Conservation (phyloP, 1,140 invertebrate species). For the Cotesia vestalis region DNA sequence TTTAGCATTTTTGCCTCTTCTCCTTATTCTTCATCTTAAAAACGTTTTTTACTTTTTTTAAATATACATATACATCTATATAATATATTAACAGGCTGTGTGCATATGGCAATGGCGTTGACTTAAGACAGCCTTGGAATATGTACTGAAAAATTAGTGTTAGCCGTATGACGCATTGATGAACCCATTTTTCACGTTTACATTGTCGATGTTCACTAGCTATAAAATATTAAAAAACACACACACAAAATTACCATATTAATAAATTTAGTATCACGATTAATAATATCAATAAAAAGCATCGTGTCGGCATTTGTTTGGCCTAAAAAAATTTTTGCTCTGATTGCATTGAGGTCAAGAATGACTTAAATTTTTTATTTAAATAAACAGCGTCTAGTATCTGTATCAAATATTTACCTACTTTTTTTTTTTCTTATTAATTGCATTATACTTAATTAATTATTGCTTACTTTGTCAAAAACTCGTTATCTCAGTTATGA, state of each 20-base stretch:
- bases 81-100: slow-evolving; percentile 13
- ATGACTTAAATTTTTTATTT: neutral
- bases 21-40: slow-evolving; percentile 23
- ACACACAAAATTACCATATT: neutral
- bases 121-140: slow-evolving; percentile 24
- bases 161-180: slow-evolving; percentile 32
- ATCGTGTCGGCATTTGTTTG: too few species aligned
- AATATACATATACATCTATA: neutral
- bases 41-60: neutral
- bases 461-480: slow-evolving; percentile 13
- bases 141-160: slow-evolving; percentile 33
- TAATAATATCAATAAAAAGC: too few species aligned
- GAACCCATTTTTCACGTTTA: slow-evolving; percentile 28
- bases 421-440: slow-evolving; percentile 22
- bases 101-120: slow-evolving; percentile 35
- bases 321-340: too few species aligned
- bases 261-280: neutral
- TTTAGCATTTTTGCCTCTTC: slow-evolving; percentile 10
- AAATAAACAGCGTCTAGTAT: slow-evolving; percentile 4
- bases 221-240: slow-evolving; percentile 13
- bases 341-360: too few species aligned
- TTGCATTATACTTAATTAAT: too few species aligned
- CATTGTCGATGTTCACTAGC: slow-evolving; percentile 16
- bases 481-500: slow-evolving; percentile 32
- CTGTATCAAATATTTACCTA: slow-evolving; percentile 29